These are phyloP conservation scores for Ibidorhyncha struthersii DNA, from an alignment of 2,113 vertebrate species.

Conservation along the genomic window DNA sequence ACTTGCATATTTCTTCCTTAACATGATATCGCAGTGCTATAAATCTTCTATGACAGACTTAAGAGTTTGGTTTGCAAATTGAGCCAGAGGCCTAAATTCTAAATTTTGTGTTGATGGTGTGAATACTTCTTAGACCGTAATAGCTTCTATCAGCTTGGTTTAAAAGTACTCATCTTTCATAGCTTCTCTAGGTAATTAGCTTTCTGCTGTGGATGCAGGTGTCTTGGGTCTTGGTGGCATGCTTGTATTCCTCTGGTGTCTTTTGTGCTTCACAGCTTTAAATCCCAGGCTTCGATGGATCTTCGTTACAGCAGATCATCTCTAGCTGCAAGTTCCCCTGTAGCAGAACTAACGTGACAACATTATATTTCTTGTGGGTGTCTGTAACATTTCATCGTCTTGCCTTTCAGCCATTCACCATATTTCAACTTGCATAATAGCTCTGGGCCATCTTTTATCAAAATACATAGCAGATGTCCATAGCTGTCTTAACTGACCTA, in stretches of 20 bases:
- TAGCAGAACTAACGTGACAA: neutral
- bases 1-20: neutral
- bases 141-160: neutral
- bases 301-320: neutral
- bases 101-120: neutral
- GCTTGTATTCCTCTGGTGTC: neutral
- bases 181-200: neutral
- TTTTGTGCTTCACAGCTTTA: neutral
- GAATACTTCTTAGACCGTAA: neutral
- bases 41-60: neutral
- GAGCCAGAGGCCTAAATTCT: neutral
- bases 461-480: neutral
- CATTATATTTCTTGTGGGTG: neutral
- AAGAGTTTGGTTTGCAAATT: neutral
- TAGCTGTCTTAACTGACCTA: neutral
- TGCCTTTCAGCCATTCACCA: neutral
- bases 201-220: neutral
- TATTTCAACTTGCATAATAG: neutral
- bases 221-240: neutral
- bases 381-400: neutral
- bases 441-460: neutral
- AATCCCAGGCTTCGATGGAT: neutral
- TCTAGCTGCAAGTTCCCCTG: neutral
- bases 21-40: neutral
- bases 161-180: neutral